A percentile compares a stretch with the other conserved stretches of the same genome.
phyloP scores from a whole-genome alignment of 2,888 invertebrate species.

The Heterodera filipjevi region DNA sequence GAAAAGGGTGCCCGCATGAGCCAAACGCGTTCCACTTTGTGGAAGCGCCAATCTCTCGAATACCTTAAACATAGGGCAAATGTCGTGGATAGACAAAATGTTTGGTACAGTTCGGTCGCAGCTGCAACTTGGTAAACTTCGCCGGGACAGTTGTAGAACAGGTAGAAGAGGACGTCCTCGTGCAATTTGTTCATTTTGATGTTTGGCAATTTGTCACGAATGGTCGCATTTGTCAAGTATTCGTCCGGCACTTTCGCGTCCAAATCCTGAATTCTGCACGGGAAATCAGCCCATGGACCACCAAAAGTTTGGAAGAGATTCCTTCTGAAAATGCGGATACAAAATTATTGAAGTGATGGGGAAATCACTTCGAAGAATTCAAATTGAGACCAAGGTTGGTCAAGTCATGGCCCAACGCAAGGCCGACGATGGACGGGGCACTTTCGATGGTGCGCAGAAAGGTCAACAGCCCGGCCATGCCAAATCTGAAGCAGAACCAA shows the following conservation, averaged over 20 bases:
- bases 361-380: conserved; percentile 82
- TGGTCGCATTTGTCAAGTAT: conserved; percentile 94
- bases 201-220: conserved; percentile 79
- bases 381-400: conserved; percentile 96
- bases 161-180: conserved; percentile 96
- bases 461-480: conserved; percentile 95
- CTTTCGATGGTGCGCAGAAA: conserved; percentile 97
- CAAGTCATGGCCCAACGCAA: conserved; percentile 95
- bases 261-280: conserved; percentile 96
- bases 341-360: not conserved
- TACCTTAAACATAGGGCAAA: conserved; percentile 76
- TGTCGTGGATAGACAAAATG: not conserved
- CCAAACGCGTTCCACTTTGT: conserved; percentile 90
- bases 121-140: conserved; percentile 96
- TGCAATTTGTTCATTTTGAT: conserved; percentile 85
- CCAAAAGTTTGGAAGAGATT: conserved; percentile 95
- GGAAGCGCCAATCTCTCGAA: conserved; percentile 98
- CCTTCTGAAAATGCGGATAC: conserved; percentile 50
- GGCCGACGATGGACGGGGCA: conserved; percentile 90
- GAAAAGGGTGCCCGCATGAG: conserved; percentile 62
- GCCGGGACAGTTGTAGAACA: conserved; percentile 98
- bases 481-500: conserved; percentile 73
- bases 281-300: conserved; percentile 97
- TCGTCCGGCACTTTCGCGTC: conserved; percentile 71
- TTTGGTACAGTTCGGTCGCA: conserved; percentile 71